Conservation (phyloP, 2,113 vertebrate species). For the Helogale parvula region DNA sequence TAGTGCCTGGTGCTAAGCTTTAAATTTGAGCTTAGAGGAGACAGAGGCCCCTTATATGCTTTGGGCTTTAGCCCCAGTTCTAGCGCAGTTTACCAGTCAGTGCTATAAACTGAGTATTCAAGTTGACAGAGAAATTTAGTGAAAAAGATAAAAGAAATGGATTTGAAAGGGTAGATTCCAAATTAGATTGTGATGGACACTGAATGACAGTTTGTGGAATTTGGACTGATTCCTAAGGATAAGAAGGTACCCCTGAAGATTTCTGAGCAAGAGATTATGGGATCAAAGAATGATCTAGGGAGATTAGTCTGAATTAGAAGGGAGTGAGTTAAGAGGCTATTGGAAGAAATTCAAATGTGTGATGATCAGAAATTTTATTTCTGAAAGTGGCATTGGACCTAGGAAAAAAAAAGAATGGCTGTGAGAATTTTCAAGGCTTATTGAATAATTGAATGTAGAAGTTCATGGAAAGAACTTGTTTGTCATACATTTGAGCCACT, state of each 20-base stretch:
- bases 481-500: not conserved
- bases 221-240: not conserved
- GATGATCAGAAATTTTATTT: conserved; percentile 11
- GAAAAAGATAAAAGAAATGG: not conserved
- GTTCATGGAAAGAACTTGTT: not conserved
- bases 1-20: not conserved
- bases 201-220: not conserved
- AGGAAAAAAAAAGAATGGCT: not conserved
- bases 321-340: not conserved
- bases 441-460: not conserved
- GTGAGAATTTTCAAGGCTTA: not conserved
- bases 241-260: not conserved
- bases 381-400: not conserved
- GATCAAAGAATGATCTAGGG: not conserved
- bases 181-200: not conserved
- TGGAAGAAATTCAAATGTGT: not conserved
- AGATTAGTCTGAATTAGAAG: not conserved
- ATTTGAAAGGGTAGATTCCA: not conserved
- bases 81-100: not conserved
- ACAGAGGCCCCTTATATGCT: not conserved
- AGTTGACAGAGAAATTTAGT: not conserved
- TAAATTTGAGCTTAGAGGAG: not conserved
- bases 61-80: not conserved
- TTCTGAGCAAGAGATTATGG: not conserved
- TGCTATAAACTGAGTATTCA: not conserved